Conservation (phyloP, 2,113 vertebrate genomes). For the Okapia johnstoni region DNA sequence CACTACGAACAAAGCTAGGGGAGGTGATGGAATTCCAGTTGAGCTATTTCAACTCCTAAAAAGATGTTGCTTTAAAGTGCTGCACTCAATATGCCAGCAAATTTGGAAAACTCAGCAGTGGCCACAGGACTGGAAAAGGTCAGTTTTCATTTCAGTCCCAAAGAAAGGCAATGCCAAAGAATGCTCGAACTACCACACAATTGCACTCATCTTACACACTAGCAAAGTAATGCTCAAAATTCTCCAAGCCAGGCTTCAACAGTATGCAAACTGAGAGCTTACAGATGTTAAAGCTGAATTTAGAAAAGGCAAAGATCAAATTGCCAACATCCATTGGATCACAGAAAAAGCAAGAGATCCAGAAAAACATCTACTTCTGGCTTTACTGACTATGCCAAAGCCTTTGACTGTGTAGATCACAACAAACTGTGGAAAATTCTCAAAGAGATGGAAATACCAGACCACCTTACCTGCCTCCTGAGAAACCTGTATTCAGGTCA, state of each 20-base stretch:
- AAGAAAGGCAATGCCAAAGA: neutral
- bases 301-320: neutral
- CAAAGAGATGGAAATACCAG: neutral
- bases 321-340: neutral
- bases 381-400: neutral
- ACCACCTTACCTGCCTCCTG: neutral
- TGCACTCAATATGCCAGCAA: too few relatives aligned
- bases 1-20: too few relatives aligned
- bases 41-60: too few relatives aligned
- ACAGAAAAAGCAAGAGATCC: neutral
- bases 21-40: too few relatives aligned
- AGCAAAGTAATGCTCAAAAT: neutral
- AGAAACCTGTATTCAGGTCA: neutral
- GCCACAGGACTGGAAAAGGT: too few relatives aligned
- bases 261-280: neutral
- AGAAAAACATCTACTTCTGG: neutral
- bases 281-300: neutral
- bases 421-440: neutral
- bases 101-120: too few relatives aligned
- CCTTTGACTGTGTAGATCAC: neutral
- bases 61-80: too few relatives aligned
- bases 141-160: too few relatives aligned
- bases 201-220: neutral
- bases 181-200: neutral
- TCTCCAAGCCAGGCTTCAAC: neutral